Percentiles rank a stretch among this genome's conserved stretches.
phyloP scores from a whole-genome alignment of 2,113 vertebrate species.

The Heterotilapia buettikoferi region DNA sequence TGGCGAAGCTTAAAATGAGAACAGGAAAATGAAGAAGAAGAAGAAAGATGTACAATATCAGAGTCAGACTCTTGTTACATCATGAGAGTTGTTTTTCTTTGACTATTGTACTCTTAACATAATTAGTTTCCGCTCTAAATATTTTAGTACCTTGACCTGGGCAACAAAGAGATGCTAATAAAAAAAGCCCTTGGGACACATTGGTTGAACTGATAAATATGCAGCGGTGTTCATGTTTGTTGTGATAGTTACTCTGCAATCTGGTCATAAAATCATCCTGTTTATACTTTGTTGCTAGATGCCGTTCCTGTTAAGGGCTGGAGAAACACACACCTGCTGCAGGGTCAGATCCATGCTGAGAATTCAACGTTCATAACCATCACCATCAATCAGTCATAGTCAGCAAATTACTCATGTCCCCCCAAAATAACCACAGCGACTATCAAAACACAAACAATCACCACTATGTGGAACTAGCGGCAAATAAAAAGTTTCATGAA shows the following conservation, averaged over 20 bases:
- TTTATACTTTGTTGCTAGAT: not conserved
- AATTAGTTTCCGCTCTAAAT: not conserved
- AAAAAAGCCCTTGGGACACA: not conserved
- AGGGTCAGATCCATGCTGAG: not conserved
- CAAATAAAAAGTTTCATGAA: not conserved
- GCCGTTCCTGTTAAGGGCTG: not conserved
- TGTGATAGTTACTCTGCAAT: not conserved
- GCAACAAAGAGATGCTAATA: not conserved
- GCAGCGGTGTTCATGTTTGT: not conserved
- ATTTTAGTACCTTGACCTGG: not conserved
- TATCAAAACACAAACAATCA: not conserved
- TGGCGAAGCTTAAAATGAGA: not conserved
- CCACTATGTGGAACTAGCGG: not conserved
- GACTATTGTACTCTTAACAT: not conserved
- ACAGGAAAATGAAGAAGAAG: not conserved
- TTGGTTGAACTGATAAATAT: not conserved
- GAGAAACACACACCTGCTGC: not conserved
- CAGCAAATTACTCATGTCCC: not conserved
- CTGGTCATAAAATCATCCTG: not conserved
- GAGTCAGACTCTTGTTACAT: not conserved
- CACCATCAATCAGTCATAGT: not conserved
- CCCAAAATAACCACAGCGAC: not conserved
- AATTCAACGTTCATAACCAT: not conserved
- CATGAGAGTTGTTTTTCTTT: fast-evolving
- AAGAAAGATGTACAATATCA: not conserved